Percentiles rank a stretch among this genome's conserved stretches.
phyloP scores from a whole-genome alignment of 2,888 invertebrate species.

The Trissolcus brochymenae region DNA sequence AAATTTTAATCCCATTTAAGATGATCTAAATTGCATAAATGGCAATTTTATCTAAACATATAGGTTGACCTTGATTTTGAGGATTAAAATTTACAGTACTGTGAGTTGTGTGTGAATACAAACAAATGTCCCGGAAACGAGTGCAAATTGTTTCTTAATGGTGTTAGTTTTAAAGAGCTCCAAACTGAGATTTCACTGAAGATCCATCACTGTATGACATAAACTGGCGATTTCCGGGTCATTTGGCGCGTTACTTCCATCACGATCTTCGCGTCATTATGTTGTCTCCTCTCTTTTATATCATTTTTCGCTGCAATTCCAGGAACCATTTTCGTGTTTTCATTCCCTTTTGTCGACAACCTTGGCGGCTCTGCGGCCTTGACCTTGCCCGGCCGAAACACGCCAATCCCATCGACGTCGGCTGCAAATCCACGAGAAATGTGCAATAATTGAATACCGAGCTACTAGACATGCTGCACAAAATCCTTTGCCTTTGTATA shows the following conservation, averaged over 20 bases:
- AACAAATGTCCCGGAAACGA: slow-evolving; percentile 21
- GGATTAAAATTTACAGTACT: too few relatives aligned
- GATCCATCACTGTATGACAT: slow-evolving; percentile 10
- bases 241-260: slow-evolving; percentile 17
- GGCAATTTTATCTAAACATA: too few relatives aligned
- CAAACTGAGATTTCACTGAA: background rate
- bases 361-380: slow-evolving; percentile 19
- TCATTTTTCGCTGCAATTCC: background rate
- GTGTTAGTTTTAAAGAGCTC: too few relatives aligned
- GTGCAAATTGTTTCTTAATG: background rate
- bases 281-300: slow-evolving; percentile 12
- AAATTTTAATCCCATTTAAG: too few relatives aligned
- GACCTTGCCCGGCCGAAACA: slow-evolving; percentile 40
- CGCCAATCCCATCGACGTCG: slow-evolving; percentile 33
- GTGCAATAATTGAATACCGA: slow-evolving; percentile 40
- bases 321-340: slow-evolving; percentile 1
- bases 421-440: slow-evolving; percentile 36
- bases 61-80: too few relatives aligned
- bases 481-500: slow-evolving; percentile 33
- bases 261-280: background rate
- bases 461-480: slow-evolving; percentile 29
- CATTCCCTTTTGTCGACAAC: slow-evolving; percentile 2
- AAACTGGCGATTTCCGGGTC: slow-evolving; percentile 30
- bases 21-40: too few relatives aligned
- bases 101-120: too few relatives aligned